Evolutionary conservation across 2,888 invertebrate genomes (phyloP).

Genomic region (Sarcophaga caerulescens): DNA sequence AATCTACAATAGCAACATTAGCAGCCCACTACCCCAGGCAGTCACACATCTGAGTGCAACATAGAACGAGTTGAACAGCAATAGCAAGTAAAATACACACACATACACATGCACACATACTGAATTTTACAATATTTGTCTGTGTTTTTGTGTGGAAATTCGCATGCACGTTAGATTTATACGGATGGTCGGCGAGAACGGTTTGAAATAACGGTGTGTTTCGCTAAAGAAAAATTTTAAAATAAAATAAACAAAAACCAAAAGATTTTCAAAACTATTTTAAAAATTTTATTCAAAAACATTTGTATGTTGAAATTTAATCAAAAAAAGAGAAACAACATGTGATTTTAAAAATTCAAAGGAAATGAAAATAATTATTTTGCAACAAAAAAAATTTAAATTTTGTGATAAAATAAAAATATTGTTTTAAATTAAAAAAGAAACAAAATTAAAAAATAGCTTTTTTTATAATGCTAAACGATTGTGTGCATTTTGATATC

Average conservation of each 20-base stretch:
- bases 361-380: background rate
- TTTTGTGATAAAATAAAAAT: background rate
- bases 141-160: constrained; percentile 44
- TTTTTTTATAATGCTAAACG: background rate
- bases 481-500: constrained; percentile 42
- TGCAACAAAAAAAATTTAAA: background rate
- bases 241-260: background rate
- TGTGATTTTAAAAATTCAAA: background rate
- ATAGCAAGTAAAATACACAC: constrained; percentile 25
- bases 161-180: constrained; percentile 67
- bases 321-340: background rate
- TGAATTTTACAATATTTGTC: background rate
- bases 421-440: background rate
- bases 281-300: background rate
- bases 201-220: constrained; percentile 54
- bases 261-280: background rate
- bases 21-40: constrained; percentile 1
- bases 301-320: background rate
- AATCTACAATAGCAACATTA: constrained; percentile 38
- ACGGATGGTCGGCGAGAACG: constrained; percentile 61
- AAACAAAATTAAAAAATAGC: background rate
- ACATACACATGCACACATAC: background rate
- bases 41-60: constrained; percentile 39
- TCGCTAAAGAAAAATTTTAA: background rate
- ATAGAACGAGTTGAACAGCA: constrained; percentile 45